Conservation (phyloP, 2,113 vertebrate species). For the Engystomops pustulosus region DNA sequence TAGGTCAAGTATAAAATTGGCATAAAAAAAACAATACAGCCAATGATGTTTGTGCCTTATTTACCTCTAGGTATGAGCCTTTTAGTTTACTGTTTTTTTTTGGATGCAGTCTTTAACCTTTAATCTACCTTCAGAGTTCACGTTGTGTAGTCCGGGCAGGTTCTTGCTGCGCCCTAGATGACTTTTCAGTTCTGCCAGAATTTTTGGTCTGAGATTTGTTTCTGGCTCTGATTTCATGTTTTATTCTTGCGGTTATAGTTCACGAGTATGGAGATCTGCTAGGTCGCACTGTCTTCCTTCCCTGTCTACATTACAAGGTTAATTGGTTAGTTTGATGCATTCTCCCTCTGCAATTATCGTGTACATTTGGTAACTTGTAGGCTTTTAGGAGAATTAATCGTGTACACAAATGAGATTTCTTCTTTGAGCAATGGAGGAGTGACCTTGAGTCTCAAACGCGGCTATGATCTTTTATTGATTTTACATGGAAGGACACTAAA, state of each 20-base stretch:
- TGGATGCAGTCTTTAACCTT: too few species aligned
- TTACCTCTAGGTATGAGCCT: too few species aligned
- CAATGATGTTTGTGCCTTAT: too few species aligned
- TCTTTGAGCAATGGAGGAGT: neutral
- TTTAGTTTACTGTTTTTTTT: too few species aligned
- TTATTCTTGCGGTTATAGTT: neutral
- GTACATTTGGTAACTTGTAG: conserved; percentile 28
- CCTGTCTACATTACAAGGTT: conserved; percentile 19
- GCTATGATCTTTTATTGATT: neutral
- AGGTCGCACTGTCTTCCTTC: neutral
- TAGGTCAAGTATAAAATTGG: too few species aligned
- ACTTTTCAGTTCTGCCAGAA: too few species aligned
- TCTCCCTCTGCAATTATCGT: conserved; percentile 46
- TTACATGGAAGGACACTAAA: neutral
- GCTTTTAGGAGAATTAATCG: conserved; percentile 52
- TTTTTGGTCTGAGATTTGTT: too few species aligned
- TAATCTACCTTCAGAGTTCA: too few species aligned
- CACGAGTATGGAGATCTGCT: neutral
- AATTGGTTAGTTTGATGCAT: conserved; percentile 34
- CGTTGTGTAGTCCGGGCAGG: too few species aligned
- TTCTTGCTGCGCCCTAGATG: too few species aligned
- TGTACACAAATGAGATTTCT: conserved; percentile 51
- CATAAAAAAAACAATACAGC: too few species aligned
- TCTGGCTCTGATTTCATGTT: neutral
- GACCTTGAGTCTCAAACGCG: conserved; percentile 13